Evolutionary conservation across 1,140 invertebrate species (phyloP).

Genomic region (Drosophila miranda): DNA sequence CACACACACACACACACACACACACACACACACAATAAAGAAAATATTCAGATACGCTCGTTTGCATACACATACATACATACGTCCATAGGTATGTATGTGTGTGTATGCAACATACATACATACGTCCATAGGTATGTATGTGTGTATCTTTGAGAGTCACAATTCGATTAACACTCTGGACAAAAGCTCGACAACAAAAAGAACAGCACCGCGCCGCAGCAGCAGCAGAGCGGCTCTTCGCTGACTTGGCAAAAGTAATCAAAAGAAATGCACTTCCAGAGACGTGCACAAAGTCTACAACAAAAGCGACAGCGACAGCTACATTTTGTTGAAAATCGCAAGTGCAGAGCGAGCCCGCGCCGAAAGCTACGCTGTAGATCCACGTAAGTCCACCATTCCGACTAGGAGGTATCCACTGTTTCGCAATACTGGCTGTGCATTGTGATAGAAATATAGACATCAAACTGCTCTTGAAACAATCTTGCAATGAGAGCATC

Average conservation of each 20-base stretch:
- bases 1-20: too few relatives aligned
- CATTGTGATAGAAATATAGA: too few relatives aligned
- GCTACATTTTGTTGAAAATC: conserved; percentile 38
- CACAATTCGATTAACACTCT: conserved; percentile 73
- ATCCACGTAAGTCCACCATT: not conserved
- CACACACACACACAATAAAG: conserved; percentile 39
- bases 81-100: conserved; percentile 3
- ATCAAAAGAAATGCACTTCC: conserved; percentile 70
- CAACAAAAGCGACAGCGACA: conserved; percentile 47
- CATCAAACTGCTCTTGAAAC: conserved; percentile 5
- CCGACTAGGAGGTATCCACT: not conserved
- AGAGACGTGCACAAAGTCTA: conserved; percentile 68
- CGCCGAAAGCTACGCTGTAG: conserved; percentile 6
- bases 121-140: too few relatives aligned
- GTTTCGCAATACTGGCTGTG: not conserved
- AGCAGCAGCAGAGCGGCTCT: conserved; percentile 41
- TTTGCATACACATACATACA: not conserved
- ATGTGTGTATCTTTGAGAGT: conserved; percentile 15
- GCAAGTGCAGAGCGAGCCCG: conserved; percentile 33
- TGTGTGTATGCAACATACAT: too few relatives aligned
- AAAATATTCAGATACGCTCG: conserved; percentile 19
- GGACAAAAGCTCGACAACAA: conserved; percentile 30
- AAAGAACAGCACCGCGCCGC: conserved; percentile 13
- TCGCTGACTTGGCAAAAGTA: conserved; percentile 70
- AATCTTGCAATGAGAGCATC: not conserved